Conservation (phyloP, 2,113 vertebrate genomes). For the Melanerpes aurifrons region DNA sequence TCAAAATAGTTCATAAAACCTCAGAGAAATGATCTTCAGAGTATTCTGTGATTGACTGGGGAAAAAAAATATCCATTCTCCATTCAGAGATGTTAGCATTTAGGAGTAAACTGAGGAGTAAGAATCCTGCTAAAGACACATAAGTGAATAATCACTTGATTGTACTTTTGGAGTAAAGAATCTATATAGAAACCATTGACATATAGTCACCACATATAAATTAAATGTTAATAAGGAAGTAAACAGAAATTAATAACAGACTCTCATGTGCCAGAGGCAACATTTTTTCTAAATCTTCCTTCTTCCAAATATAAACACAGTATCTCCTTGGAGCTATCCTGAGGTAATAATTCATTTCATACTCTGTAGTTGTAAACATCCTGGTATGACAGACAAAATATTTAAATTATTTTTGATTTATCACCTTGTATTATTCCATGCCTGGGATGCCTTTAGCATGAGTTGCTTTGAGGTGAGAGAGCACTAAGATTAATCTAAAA, state of each 20-base stretch:
- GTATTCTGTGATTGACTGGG: neutral
- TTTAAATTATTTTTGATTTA: conserved; percentile 36
- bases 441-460: neutral
- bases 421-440: neutral
- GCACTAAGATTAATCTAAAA: neutral
- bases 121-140: neutral
- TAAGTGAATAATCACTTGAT: neutral
- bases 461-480: neutral
- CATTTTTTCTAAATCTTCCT: neutral
- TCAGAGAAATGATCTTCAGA: neutral
- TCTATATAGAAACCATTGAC: neutral
- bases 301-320: conserved; percentile 24
- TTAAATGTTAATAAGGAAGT: neutral
- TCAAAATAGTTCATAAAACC: neutral
- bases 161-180: neutral
- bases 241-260: conserved; percentile 14
- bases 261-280: neutral
- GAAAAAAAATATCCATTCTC: neutral
- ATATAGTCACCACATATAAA: neutral
- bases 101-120: neutral
- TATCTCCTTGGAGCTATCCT: conserved; percentile 25
- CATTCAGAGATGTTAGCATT: neutral
- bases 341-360: conserved; percentile 45
- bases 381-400: conserved; percentile 21
- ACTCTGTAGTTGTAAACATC: conserved; percentile 29